Evolutionary conservation across 2,113 vertebrate genomes (phyloP).

Genomic region (Jaculus jaculus): DNA sequence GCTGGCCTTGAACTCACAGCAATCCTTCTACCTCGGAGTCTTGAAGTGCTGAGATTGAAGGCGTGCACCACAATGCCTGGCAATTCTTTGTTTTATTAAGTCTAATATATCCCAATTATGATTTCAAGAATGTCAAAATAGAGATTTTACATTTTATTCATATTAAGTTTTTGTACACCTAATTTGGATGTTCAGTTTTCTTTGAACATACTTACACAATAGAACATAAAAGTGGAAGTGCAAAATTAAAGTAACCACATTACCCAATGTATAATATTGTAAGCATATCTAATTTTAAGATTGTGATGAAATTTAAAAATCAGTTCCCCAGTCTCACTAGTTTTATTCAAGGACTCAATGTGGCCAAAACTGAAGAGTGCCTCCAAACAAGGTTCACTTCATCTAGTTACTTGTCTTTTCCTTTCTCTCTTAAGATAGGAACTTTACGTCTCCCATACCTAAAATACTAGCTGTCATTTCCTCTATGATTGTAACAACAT

Average conservation of each 20-base stretch:
- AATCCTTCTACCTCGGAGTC: too few species aligned
- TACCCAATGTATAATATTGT: background rate
- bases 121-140: background rate
- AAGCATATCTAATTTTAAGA: background rate
- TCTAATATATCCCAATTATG: background rate
- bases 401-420: background rate
- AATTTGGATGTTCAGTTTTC: background rate
- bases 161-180: background rate
- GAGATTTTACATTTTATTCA: background rate
- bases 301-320: background rate
- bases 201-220: background rate
- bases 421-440: background rate
- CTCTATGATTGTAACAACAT: background rate
- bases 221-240: background rate
- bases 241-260: background rate
- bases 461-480: background rate
- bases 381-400: background rate
- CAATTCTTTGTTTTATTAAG: conserved; percentile 1
- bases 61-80: too few species aligned
- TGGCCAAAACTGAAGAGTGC: accelerated
- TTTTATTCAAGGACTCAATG: background rate
- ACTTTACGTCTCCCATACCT: background rate
- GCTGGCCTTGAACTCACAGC: too few species aligned
- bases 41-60: too few species aligned
- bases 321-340: background rate